A percentile compares a stretch with the other conserved stretches of the same genome.
These are phyloP conservation scores for Tipula lateralis DNA, from an alignment of 2,888 invertebrate genomes.

Conservation along the genomic window DNA sequence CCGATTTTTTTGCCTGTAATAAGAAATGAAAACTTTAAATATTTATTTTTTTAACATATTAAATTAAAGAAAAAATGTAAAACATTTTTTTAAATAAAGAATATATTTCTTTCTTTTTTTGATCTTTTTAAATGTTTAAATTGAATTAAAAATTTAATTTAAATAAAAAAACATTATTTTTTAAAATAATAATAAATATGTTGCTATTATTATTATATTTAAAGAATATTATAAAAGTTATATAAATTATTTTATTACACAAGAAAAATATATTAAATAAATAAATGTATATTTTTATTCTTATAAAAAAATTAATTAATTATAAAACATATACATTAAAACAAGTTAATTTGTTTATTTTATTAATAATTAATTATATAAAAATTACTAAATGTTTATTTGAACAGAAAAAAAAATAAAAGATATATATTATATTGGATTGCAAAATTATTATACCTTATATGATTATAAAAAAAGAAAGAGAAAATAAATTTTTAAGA, in stretches of 20 bases:
- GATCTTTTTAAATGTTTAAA: not conserved
- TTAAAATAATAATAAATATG: not conserved
- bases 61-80: not conserved
- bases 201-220: constrained; percentile 3
- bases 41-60: not conserved
- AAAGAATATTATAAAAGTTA: not conserved
- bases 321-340: not conserved
- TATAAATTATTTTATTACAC: constrained; percentile 15
- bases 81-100: not conserved
- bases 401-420: not conserved
- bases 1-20: not conserved
- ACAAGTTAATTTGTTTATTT: not conserved
- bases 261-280: not conserved
- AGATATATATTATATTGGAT: not conserved
- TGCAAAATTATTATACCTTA: constrained; percentile 9
- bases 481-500: not conserved
- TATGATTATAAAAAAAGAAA: not conserved
- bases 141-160: constrained; percentile 2
- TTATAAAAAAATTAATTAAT: not conserved
- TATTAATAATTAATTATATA: not conserved
- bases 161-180: not conserved
- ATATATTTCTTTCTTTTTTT: not conserved
- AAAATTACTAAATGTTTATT: not conserved
- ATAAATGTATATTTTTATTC: constrained; percentile 15
- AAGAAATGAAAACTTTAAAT: not conserved